A percentile compares a stretch with the other conserved stretches of the same genome.
phyloP scores from a whole-genome alignment of 64 coral and sea anemone genomes.

The Acropora tenuis region DNA sequence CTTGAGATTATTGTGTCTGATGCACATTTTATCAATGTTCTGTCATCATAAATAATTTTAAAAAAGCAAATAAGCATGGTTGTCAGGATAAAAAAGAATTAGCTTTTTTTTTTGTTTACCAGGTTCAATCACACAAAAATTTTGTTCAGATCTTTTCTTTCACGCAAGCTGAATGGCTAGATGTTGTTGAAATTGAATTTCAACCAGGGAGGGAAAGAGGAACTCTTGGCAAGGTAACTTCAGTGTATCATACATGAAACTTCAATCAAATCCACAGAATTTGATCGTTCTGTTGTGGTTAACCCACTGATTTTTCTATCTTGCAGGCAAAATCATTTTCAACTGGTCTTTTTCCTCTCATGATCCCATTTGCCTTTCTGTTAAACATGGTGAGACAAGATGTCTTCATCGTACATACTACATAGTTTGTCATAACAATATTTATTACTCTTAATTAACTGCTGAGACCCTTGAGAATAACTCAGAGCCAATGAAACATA shows the following conservation, averaged over 20 bases:
- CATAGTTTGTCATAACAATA: background rate
- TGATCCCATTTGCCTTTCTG: conserved; percentile 86
- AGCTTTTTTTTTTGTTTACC: background rate
- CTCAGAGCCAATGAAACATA: background rate
- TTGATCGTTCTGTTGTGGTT: no score
- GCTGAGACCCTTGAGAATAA: background rate
- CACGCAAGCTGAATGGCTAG: conserved; percentile 92
- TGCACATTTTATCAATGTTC: no score
- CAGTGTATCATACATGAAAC: background rate
- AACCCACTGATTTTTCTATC: background rate
- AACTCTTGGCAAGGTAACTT: conserved; percentile 75
- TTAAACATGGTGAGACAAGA: conserved; percentile 84
- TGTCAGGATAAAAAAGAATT: no score
- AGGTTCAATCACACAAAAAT: conserved; percentile 78
- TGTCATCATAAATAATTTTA: no score
- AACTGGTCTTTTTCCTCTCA: conserved; percentile 85
- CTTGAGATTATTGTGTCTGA: no score
- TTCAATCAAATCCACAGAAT: background rate
- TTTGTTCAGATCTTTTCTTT: conserved; percentile 91
- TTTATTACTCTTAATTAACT: background rate
- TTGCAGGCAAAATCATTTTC: conserved; percentile 96
- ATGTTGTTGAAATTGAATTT: conserved; percentile 99
- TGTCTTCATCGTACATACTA: background rate
- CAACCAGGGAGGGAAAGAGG: conserved; percentile 85
- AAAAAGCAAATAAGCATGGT: no score